A percentile compares a stretch with the other conserved stretches of the same genome.
These are phyloP conservation scores for Aphelenchoides avenae DNA, from an alignment of 1,140 invertebrate genomes.

Conservation along the genomic window DNA sequence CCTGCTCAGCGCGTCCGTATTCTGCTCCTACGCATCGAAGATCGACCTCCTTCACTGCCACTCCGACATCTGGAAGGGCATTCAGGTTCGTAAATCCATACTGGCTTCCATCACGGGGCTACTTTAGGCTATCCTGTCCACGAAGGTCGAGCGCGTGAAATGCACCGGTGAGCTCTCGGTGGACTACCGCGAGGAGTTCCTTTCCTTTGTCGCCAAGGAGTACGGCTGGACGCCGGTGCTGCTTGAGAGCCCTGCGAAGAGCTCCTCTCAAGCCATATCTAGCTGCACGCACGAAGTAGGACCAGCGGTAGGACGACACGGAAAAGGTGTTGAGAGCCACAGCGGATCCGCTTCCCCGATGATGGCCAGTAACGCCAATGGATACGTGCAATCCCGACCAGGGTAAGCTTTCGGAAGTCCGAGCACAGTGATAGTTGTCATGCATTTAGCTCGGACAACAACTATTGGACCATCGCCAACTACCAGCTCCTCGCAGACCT, in stretches of 20 bases:
- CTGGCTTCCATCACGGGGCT: not conserved
- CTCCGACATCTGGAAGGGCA: conserved; percentile 25
- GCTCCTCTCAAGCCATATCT: no score
- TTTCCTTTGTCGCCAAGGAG: conserved; percentile 17
- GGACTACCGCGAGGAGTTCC: conserved; percentile 14
- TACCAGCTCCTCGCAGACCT: conserved; percentile 1
- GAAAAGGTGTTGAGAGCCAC: no score
- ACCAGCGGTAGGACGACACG: no score
- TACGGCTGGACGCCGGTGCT: conserved; percentile 7
- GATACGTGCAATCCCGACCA: not conserved
- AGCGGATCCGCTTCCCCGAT: no score
- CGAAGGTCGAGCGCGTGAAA: no score
- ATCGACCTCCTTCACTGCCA: conserved; percentile 50
- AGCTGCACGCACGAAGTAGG: no score
- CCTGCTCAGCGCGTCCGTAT: conserved; percentile 49
- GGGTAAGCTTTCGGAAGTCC: not conserved
- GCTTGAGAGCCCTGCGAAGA: conserved; percentile 3
- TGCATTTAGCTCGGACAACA: not conserved
- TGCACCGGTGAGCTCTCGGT: conserved; percentile 13
- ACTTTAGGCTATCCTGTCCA: conserved; percentile 22
- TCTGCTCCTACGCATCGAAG: conserved; percentile 56
- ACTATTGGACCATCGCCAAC: not conserved
- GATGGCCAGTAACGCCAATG: no score
- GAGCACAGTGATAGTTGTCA: conserved; percentile 15
- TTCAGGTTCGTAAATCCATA: conserved; percentile 19